Evolutionary conservation across 2,888 invertebrate species (phyloP), one percentile per base, ranked within the genome.

Genomic region (Apamea sordens): DNA sequence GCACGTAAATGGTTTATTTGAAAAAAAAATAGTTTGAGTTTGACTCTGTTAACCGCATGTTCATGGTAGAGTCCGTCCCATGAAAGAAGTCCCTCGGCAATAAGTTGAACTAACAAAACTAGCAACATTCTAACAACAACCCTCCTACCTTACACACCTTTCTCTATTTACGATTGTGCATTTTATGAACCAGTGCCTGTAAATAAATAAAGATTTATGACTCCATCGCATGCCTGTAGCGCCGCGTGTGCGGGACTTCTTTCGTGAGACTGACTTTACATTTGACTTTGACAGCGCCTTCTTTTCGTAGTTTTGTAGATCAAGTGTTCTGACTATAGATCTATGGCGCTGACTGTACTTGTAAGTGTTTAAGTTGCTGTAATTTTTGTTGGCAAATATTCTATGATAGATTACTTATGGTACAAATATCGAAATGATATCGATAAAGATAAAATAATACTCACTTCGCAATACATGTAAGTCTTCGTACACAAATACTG

Each of bases 401-500:
- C 28, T n/a, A 7, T 28, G 1, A 59, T 28, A n/a, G 4, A n/a
- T 11, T 13, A 53, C 7, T 50, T 32, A 21, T 64, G 10, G 41
- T 44, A 50, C 21, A 36, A 41, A 28, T 28, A 53, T 24, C 2
- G 28, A 47, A 63, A 15, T 28, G 2, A 44, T 28, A n/a, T n/a
- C 1, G 5, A 47, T 47, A 28, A 36, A 82, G 18, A 36, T 36
- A 56, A 36, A 44, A 65, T 11, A 59, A 56, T 75, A 85, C 95
- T 96, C 95, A 98, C 98, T 97, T 95, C 97, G 97, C 21, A 98
- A 90, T n/a, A 95, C 94, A 71, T 97, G 95, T 44, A 97, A 91
- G 79, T 97, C 97, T 63, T 97, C 96, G 90, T 97, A 98, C 41
- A 97, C 91, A 86, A 97, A 98, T 6, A 95, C 95, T 85, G 97